These are phyloP conservation scores for Seira musarum DNA, from an alignment of 2,888 invertebrate genomes.

Conservation along the genomic window DNA sequence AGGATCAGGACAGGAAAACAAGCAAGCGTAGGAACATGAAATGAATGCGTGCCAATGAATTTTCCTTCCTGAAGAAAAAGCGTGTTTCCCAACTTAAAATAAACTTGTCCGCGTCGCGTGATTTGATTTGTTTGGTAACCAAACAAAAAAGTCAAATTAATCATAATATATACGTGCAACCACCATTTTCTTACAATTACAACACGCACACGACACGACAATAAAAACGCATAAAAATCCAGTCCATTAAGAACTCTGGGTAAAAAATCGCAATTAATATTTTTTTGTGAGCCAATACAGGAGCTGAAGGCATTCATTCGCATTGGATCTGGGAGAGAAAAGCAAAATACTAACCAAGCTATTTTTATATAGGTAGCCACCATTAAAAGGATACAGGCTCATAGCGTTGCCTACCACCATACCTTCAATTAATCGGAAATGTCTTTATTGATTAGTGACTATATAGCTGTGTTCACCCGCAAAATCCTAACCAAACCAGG, in stretches of 20 bases:
- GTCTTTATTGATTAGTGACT: conserved; percentile 29
- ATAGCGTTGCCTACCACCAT: not conserved
- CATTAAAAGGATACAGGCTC: not conserved
- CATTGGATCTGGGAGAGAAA: not conserved
- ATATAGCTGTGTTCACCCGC: too few species aligned
- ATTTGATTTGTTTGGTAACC: not conserved
- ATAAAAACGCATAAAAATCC: too few species aligned
- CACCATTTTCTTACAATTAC: not conserved
- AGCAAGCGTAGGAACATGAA: not conserved
- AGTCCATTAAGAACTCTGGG: too few species aligned
- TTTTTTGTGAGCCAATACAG: not conserved
- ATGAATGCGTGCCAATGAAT: not conserved
- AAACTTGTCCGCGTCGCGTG: not conserved
- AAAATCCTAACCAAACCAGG: not conserved
- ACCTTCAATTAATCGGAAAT: conserved; percentile 35
- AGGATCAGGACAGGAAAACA: too few species aligned
- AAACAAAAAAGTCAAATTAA: not conserved
- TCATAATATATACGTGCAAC: not conserved
- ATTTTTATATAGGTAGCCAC: too few species aligned
- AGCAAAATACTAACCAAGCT: not conserved
- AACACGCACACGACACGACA: too few species aligned
- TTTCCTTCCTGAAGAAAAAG: not conserved
- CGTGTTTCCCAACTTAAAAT: not conserved
- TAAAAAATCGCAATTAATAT: not conserved
- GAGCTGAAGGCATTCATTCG: too few species aligned